Base-by-base conservation (phyloP, 2,113 vertebrate genomes). In the Numenius arquata region DNA sequence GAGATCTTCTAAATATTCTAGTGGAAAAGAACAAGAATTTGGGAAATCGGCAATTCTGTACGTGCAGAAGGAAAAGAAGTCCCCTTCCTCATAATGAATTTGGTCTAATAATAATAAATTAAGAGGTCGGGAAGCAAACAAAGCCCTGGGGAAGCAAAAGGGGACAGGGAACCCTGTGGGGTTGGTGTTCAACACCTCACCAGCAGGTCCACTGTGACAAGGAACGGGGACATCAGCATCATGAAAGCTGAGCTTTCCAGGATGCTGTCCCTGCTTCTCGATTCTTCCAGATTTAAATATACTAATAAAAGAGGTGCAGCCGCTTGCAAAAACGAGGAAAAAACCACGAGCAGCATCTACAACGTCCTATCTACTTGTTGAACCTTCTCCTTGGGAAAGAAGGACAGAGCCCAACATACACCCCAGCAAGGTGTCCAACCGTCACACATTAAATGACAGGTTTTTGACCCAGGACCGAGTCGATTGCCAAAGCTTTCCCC, bases 211-310 rank as follows among this genome's bases (percentile, higher is more conserved):
- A 67, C 5, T 0, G 1, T 2, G 15, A 30, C 38, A 63, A 43
- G 72, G 59, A 67, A 27, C 2, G 5, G 16, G n/a, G 26, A 55
- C 40, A 47, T 27, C 40, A 32, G 36, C 20, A 23, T 43, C 47
- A 50, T 0, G 0, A 67, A 18, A 56, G 14, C 15, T n/a, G 41
- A 74, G 34, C 6, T 20, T 68, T 79, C 29, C 27, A 40, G 32
- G 34, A 40, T 1, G 1, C 36, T 15, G 34, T 47, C 36, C 34
- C 15, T 32, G 22, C 36, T 62, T 56, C 15, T 63, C 62, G 43
- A 16, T 70, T 53, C 68, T 26, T 59, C 26, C 30, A 27, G 6
- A 38, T 71, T 70, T 47, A 71, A 76, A 71, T 15, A 29, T 4
- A 43, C 4, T 47, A 29, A 34, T 15, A 2, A 3, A 48, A 67